Evolutionary conservation across 2,888 invertebrate species (phyloP), one percentile per base, ranked within the genome.

Genomic region (Drosophila mercatorum): DNA sequence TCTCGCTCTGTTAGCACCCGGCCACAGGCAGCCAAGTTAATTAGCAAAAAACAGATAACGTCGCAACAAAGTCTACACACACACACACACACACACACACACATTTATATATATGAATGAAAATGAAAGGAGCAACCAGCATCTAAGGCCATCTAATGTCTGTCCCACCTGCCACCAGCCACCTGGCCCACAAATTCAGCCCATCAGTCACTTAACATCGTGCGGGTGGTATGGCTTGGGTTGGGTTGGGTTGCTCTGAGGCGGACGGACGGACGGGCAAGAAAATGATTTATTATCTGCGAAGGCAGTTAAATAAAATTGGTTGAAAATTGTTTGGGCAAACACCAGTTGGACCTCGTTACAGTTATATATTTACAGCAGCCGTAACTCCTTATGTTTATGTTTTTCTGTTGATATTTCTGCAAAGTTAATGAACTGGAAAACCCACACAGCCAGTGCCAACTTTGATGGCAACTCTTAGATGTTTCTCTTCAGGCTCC

Each of bases 221-320:
- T n/a, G 26, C n/a, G 56, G 72, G 12, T 8, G 56, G 22, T 22
- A 22, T 22, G 49, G 31, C 6, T 34, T 34, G 12, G 52, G 41
- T 52, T 17, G 22, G 22, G 22, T 22, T 17, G 17, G 17, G 17
- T 22, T 22, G 22, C 22, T 22, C 22, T 22, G 22, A 22, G 22
- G 53, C 44, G 47, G 28, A 2, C 34, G 59, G 59, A 17, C 17
- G 41, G 17, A 53, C 41, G 52, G 61, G 51, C 73, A 81, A 66
- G 83, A 81, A 83, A 82, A 83, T 82, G 82, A 82, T 82, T 82
- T 86, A 82, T 82, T 82, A 82, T 86, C 81, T 86, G 81, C 40
- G 74, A 83, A 78, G 83, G 83, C 86, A 82, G 86, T 82, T 82
- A 81, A 82, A 81, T 63, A 86, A 83, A 82, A 86, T 83, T 86